Conservation (phyloP, 2,888 invertebrate species). For the Willowsia nigromaculata region DNA sequence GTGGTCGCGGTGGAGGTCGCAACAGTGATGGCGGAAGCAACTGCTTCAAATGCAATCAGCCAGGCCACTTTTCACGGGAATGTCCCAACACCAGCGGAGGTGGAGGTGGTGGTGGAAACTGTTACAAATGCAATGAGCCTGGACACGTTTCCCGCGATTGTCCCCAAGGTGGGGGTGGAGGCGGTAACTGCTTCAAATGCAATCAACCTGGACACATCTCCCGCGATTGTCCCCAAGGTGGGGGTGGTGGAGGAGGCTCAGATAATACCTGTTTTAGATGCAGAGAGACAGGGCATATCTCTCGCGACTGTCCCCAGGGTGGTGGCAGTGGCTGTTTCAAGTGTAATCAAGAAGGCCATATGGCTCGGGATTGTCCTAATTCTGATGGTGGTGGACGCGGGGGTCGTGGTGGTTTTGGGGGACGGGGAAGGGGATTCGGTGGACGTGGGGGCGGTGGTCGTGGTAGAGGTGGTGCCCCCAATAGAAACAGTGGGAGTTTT, state of each 20-base stretch:
- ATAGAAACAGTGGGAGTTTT: slow-evolving; percentile 76
- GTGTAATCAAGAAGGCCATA: slow-evolving; percentile 36
- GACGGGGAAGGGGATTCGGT: no score
- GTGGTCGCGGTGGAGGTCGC: slow-evolving; percentile 60
- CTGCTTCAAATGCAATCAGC: slow-evolving; percentile 63
- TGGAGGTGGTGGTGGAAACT: slow-evolving; percentile 72
- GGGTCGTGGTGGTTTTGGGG: slow-evolving; percentile 71
- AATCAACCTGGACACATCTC: slow-evolving; percentile 19
- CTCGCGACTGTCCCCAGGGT: slow-evolving; percentile 56
- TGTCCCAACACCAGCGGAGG: slow-evolving; percentile 46
- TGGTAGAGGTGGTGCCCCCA: slow-evolving; percentile 55
- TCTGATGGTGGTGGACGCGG: slow-evolving; percentile 75
- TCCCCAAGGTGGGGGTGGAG: slow-evolving; percentile 60
- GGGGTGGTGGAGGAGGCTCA: slow-evolving; percentile 77
- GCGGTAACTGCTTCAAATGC: slow-evolving; percentile 66
- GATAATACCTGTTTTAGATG: slow-evolving; percentile 57
- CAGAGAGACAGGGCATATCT: slow-evolving; percentile 40
- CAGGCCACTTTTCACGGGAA: slow-evolving; percentile 60
- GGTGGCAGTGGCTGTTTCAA: slow-evolving; percentile 49
- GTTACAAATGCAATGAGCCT: slow-evolving; percentile 12
- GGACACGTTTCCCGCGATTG: slow-evolving; percentile 25
- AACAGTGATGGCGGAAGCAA: slow-evolving; percentile 55
- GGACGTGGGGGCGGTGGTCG: slow-evolving; percentile 77
- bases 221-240: slow-evolving; percentile 41
- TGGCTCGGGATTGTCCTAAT: slow-evolving; percentile 68